Conservation (phyloP, 2,888 invertebrate species). For the Trichogramma dendrolimi region DNA sequence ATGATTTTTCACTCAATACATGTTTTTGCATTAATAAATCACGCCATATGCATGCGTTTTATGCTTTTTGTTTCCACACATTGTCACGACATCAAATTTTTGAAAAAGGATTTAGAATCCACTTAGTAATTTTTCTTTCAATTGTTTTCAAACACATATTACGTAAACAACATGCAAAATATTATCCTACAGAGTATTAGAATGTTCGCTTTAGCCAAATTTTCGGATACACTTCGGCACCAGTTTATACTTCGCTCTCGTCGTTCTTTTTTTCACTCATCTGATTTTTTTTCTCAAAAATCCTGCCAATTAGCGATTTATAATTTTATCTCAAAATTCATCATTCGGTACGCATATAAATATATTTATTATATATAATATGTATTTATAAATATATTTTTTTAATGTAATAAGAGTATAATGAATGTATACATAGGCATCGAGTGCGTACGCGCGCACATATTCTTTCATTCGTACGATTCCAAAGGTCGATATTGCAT, state of each 20-base stretch:
- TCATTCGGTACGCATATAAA: constrained; percentile 28
- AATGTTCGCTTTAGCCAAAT: constrained; percentile 35
- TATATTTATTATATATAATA: constrained; percentile 31
- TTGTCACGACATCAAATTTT: constrained; percentile 43
- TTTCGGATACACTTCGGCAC: constrained; percentile 23
- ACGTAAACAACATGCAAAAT: constrained; percentile 53
- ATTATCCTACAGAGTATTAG: constrained; percentile 49
- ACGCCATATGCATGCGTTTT: too few relatives aligned
- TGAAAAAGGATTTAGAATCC: constrained; percentile 47
- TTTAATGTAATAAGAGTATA: too few relatives aligned
- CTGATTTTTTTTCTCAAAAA: constrained; percentile 1
- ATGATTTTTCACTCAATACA: too few relatives aligned
- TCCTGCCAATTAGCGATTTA: constrained; percentile 11
- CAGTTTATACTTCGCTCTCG: not conserved
- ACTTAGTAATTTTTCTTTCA: constrained; percentile 6
- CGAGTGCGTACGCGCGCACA: constrained; percentile 27
- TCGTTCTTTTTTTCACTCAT: not conserved
- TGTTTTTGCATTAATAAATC: too few relatives aligned
- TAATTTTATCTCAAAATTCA: constrained; percentile 21
- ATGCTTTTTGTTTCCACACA: constrained; percentile 31
- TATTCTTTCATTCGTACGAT: constrained; percentile 6
- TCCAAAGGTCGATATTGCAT: not conserved
- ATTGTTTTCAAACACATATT: constrained; percentile 44
- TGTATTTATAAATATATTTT: constrained; percentile 19
- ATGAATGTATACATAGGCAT: constrained; percentile 28